Conservation (phyloP, 1,140 invertebrate species). For the Brachionus rotundiformis region DNA sequence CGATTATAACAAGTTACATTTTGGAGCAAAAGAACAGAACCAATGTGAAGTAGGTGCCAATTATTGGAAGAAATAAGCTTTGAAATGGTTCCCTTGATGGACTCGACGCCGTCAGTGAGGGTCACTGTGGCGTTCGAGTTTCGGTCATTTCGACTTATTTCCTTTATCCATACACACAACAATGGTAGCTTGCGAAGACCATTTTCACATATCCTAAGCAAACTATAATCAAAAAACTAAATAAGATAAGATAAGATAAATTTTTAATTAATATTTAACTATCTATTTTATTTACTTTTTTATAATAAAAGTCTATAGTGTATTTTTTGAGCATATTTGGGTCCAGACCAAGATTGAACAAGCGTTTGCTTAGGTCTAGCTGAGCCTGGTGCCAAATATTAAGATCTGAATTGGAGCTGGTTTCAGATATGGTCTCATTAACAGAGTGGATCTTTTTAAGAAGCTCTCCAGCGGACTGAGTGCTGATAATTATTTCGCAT, state of each 20-base stretch:
- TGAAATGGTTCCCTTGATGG: conserved; percentile 42
- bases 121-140: conserved; percentile 34
- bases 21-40: conserved; percentile 23
- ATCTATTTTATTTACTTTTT: conserved; percentile 39
- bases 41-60: conserved; percentile 27
- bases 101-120: conserved; percentile 11
- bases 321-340: conserved; percentile 21
- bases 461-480: neutral
- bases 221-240: conserved; percentile 48
- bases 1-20: conserved; percentile 11
- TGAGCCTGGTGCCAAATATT: conserved; percentile 35
- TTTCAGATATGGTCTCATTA: neutral
- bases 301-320: conserved; percentile 43
- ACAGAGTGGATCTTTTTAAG: neutral
- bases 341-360: neutral
- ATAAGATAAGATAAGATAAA: neutral
- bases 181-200: conserved; percentile 23
- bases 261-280: no score
- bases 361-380: neutral
- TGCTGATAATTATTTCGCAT: neutral
- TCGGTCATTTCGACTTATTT: conserved; percentile 45
- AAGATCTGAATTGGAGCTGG: neutral
- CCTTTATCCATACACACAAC: conserved; percentile 45
- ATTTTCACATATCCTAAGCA: neutral
- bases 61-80: conserved; percentile 14